Conservation (phyloP, 2,797 vertebrate species). For the Austrolebias charrua region DNA sequence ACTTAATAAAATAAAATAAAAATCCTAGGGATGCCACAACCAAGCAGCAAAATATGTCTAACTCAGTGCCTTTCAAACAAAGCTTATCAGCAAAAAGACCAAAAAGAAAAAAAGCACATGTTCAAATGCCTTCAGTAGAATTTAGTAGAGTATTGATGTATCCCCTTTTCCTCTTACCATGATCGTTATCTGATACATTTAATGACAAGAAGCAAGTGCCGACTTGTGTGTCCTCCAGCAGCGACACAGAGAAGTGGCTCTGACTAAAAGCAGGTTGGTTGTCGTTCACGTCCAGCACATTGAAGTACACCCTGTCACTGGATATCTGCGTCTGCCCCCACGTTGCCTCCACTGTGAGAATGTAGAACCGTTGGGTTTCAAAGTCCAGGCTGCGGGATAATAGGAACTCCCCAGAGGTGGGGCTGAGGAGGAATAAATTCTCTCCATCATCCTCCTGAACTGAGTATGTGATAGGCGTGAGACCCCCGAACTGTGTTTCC, state of each 20-base stretch:
- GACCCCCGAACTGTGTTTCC: constrained; percentile 43
- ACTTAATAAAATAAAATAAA: too few relatives aligned
- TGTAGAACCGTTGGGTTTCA: constrained; percentile 74
- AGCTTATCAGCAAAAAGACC: too few relatives aligned
- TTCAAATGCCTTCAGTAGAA: not conserved
- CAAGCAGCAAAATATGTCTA: too few relatives aligned
- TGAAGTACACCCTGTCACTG: constrained; percentile 80
- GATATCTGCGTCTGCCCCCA: constrained; percentile 57
- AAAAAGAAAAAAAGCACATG: not conserved
- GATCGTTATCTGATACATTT: constrained; percentile 77
- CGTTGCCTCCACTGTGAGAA: constrained; percentile 70
- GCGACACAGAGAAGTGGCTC: constrained; percentile 50
- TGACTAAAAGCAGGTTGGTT: constrained; percentile 76
- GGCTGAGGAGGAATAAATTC: constrained; percentile 78
- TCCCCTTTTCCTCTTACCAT: constrained; percentile 65
- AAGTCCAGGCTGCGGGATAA: constrained; percentile 80
- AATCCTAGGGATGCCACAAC: too few relatives aligned
- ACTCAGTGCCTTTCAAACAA: too few relatives aligned
- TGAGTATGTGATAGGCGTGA: constrained; percentile 67
- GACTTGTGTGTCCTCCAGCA: constrained; percentile 65
- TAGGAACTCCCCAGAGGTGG: constrained; percentile 78
- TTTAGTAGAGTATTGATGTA: too few relatives aligned
- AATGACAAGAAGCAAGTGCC: constrained; percentile 74
- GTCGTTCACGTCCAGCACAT: constrained; percentile 80
- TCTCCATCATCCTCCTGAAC: constrained; percentile 80